A percentile compares a stretch with the other conserved stretches of the same genome.
Evolutionary conservation across 2,888 invertebrate species (phyloP).

Genomic region (Tridacna crocea): DNA sequence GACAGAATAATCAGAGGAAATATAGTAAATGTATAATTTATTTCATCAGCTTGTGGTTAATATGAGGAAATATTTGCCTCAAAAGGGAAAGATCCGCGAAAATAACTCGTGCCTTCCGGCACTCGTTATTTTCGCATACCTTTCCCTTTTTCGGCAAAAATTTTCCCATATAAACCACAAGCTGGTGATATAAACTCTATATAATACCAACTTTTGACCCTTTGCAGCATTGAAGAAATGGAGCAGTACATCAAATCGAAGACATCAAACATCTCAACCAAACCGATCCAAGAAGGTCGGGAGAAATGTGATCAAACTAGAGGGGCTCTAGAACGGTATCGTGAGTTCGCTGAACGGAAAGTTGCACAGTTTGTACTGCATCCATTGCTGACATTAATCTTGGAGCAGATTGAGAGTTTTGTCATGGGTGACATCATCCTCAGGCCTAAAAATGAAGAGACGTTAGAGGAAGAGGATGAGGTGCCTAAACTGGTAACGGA

Average conservation of each 20-base stretch:
- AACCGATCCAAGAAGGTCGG: slow-evolving; percentile 44
- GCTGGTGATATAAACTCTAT: too few species aligned
- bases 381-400: slow-evolving; percentile 36
- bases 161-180: too few species aligned
- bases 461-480: slow-evolving; percentile 13
- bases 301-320: slow-evolving; percentile 44
- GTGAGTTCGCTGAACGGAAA: not conserved
- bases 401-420: slow-evolving; percentile 51
- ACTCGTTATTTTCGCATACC: too few species aligned
- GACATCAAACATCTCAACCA: slow-evolving; percentile 46
- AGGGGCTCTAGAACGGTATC: slow-evolving; percentile 21
- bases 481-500: slow-evolving; percentile 6
- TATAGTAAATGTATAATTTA: too few species aligned
- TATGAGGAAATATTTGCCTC: too few species aligned
- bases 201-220: too few species aligned
- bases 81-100: too few species aligned
- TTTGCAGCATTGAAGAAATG: slow-evolving; percentile 48
- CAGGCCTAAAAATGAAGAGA: slow-evolving; percentile 16
- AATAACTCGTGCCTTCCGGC: too few species aligned
- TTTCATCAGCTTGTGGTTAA: too few species aligned
- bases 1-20: too few species aligned
- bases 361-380: slow-evolving; percentile 46
- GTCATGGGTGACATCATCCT: slow-evolving; percentile 38
- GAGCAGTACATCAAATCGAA: slow-evolving; percentile 44
- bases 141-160: too few species aligned